phyloP scores from a whole-genome alignment of 2,797 vertebrate genomes.

The Smutsia gigantea region DNA sequence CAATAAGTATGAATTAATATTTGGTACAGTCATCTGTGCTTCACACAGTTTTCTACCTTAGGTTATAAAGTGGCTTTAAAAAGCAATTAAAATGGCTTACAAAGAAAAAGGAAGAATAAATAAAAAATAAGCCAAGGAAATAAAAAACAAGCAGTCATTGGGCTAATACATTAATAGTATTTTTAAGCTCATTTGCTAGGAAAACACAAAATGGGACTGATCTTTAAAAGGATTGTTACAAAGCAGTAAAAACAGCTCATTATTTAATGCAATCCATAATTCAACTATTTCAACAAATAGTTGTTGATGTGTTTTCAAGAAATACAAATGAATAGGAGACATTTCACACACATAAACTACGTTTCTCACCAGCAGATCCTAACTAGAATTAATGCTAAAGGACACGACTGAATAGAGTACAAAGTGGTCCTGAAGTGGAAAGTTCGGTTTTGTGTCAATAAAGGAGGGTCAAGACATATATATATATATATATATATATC shows the following conservation, averaged over 20 bases:
- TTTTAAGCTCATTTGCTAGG: not conserved
- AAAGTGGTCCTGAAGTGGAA: not conserved
- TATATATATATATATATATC: not conserved
- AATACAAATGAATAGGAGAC: not conserved
- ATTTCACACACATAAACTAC: not conserved
- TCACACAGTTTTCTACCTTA: not conserved
- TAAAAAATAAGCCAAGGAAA: not conserved
- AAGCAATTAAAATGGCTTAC: not conserved
- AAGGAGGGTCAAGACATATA: not conserved
- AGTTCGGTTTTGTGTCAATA: not conserved
- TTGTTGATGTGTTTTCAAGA: not conserved
- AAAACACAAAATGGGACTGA: not conserved
- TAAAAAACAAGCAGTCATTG: not conserved
- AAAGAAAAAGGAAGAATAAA: not conserved
- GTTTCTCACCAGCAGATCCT: not conserved
- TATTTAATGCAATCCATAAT: not conserved
- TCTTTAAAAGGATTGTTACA: not conserved
- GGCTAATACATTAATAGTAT: not conserved
- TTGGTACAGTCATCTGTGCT: not conserved
- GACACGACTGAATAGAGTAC: not conserved
- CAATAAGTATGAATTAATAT: not conserved
- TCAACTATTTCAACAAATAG: not conserved
- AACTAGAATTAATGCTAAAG: not conserved
- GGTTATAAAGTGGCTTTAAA: not conserved
- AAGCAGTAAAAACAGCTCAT: not conserved